Conservation (phyloP, 2,888 invertebrate species). For the Drosophila aldrichi region DNA sequence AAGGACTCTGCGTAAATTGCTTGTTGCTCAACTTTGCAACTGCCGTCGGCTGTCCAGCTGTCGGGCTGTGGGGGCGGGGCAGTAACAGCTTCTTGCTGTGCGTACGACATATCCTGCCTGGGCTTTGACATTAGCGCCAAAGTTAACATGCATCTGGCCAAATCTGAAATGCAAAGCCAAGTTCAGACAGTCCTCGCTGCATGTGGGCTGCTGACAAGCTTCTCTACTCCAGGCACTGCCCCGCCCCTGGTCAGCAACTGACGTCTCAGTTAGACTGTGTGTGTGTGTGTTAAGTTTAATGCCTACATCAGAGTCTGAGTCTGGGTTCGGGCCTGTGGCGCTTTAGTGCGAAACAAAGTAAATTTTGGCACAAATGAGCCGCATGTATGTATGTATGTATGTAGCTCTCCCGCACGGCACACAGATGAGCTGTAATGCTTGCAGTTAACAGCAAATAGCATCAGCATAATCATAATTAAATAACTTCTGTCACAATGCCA, state of each 20-base stretch:
- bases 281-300: constrained; percentile 66
- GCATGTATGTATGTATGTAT: too few relatives aligned
- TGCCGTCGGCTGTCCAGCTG: constrained; percentile 18
- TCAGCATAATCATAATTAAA: constrained; percentile 77
- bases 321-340: constrained; percentile 63
- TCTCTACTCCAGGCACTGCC: not conserved
- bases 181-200: constrained; percentile 45
- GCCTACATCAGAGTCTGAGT: constrained; percentile 68
- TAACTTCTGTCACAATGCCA: constrained; percentile 78
- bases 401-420: constrained; percentile 24
- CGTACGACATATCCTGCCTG: constrained; percentile 63
- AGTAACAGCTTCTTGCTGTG: constrained; percentile 47
- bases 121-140: constrained; percentile 68
- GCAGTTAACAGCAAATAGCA: constrained; percentile 50
- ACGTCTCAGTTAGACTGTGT: not conserved
- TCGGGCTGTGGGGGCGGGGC: constrained; percentile 15
- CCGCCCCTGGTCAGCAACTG: constrained; percentile 25
- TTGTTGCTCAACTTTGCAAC: constrained; percentile 46
- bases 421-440: constrained; percentile 49
- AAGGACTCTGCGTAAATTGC: not conserved
- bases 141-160: constrained; percentile 61
- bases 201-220: constrained; percentile 58
- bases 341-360: constrained; percentile 78
- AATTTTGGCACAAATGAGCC: constrained; percentile 73
- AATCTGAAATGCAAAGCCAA: constrained; percentile 44